Conservation (phyloP, 2,888 invertebrate genomes). For the Synanthedon formicaeformis region DNA sequence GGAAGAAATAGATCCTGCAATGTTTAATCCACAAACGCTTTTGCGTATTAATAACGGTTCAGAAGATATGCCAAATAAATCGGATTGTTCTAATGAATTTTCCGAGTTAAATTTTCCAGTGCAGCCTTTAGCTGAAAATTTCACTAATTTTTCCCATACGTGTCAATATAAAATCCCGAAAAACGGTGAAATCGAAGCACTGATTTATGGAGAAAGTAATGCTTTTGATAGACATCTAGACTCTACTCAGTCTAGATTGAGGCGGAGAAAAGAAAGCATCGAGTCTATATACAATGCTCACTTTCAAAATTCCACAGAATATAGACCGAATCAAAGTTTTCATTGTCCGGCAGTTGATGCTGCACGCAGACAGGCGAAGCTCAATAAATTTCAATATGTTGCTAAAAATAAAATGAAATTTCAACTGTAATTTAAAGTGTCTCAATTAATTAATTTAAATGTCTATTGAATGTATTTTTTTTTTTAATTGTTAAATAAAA, state of each 20-base stretch:
- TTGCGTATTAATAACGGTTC: slow-evolving; percentile 21
- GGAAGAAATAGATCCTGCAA: slow-evolving; percentile 26
- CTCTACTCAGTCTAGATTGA: slow-evolving; percentile 26
- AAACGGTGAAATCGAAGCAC: slow-evolving; percentile 3
- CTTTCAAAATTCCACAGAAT: slow-evolving; percentile 4
- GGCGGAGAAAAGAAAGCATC: slow-evolving; percentile 22
- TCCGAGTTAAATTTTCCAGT: not conserved
- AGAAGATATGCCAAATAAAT: slow-evolving; percentile 38
- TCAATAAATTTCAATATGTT: not conserved
- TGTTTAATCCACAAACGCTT: slow-evolving; percentile 50
- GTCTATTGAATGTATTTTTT: too few species aligned
- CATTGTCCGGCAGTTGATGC: too few species aligned
- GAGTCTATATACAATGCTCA: not conserved
- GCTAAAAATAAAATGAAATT: slow-evolving; percentile 15
- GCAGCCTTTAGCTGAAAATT: too few species aligned
- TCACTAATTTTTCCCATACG: too few species aligned
- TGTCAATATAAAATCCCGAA: too few species aligned
- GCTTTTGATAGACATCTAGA: slow-evolving; percentile 2
- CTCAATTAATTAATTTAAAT: too few species aligned
- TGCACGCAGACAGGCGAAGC: too few species aligned
- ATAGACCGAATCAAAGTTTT: not conserved
- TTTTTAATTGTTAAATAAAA: too few species aligned
- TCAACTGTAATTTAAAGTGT: not conserved
- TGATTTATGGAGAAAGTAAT: slow-evolving; percentile 8
- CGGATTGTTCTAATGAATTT: slow-evolving; percentile 30